Percentiles rank a stretch among this genome's conserved stretches.
Evolutionary conservation across 1,140 invertebrate genomes (phyloP).

Genomic region (Saccostrea echinata): DNA sequence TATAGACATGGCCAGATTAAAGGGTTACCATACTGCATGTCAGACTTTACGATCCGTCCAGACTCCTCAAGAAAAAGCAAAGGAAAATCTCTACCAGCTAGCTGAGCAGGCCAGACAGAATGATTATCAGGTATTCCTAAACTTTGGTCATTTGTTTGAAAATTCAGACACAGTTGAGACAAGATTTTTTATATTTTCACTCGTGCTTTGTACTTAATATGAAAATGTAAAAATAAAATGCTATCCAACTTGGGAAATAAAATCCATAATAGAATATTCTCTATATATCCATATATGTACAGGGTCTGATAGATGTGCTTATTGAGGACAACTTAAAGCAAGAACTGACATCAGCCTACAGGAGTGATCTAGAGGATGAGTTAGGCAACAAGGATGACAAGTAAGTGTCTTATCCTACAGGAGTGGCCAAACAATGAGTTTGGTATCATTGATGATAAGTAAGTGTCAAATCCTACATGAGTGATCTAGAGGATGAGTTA

Average conservation of each 20-base stretch:
- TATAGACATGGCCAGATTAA: slow-evolving; percentile 62
- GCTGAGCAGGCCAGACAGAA: slow-evolving; percentile 65
- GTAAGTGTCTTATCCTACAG: slow-evolving; percentile 38
- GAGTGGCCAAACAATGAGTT: too few relatives aligned
- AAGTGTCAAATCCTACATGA: too few relatives aligned
- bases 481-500: too few relatives aligned
- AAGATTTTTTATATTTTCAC: too few relatives aligned
- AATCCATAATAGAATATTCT: too few relatives aligned
- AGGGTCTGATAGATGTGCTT: slow-evolving; percentile 73
- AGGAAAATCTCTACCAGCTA: slow-evolving; percentile 62
- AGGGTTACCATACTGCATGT: slow-evolving; percentile 70
- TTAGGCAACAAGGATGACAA: slow-evolving; percentile 55
- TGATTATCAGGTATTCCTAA: slow-evolving; percentile 61
- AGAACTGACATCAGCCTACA: slow-evolving; percentile 67
- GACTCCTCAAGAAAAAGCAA: slow-evolving; percentile 48
- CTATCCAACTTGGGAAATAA: too few relatives aligned
- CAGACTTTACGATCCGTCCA: slow-evolving; percentile 63
- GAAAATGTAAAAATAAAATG: too few relatives aligned
- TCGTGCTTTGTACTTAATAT: too few relatives aligned
- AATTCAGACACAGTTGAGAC: neutral
- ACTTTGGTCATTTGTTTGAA: neutral
- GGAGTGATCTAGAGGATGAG: slow-evolving; percentile 29
- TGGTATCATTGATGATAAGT: too few relatives aligned
- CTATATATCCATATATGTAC: slow-evolving; percentile 8
- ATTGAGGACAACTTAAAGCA: slow-evolving; percentile 74